phyloP scores from a whole-genome alignment of 2,888 invertebrate genomes.

The Fragum fragum region DNA sequence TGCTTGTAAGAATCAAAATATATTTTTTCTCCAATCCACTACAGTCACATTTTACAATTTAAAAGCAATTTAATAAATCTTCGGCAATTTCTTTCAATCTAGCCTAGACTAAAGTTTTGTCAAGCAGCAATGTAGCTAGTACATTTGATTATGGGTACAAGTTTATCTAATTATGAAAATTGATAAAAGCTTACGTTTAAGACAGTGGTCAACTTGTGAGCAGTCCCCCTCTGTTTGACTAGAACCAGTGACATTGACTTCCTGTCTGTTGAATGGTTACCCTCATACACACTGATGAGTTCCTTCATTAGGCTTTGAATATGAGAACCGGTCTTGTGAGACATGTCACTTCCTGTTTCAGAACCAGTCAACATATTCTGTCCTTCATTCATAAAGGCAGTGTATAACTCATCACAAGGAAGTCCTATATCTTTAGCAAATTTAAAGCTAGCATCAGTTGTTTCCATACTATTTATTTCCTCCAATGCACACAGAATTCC shows the following conservation, averaged over 20 bases:
- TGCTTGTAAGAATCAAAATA: no score
- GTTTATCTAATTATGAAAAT: no score
- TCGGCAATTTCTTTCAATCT: no score
- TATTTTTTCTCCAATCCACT: no score
- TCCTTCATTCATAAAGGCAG: conserved; percentile 13
- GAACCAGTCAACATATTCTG: not conserved
- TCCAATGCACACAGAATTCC: conserved; percentile 66
- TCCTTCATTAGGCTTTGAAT: conserved; percentile 64
- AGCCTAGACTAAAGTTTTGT: no score
- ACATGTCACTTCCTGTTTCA: conserved; percentile 8
- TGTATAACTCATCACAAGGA: conserved; percentile 54
- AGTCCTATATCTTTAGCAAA: conserved; percentile 67
- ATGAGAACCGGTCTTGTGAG: conserved; percentile 33
- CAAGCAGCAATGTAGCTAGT: no score
- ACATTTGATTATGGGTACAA: no score
- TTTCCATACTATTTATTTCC: conserved; percentile 66
- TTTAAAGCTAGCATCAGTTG: conserved; percentile 46
- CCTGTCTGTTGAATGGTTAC: conserved; percentile 57
- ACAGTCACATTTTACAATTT: no score
- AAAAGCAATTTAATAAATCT: no score
- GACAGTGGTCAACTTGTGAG: conserved; percentile 67
- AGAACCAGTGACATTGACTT: conserved; percentile 78
- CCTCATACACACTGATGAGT: conserved; percentile 58
- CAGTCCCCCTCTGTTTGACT: conserved; percentile 77
- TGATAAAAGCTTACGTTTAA: conserved; percentile 53